Evolutionary conservation across 2,797 vertebrate genomes (phyloP).

Genomic region (Rallus crepitans): DNA sequence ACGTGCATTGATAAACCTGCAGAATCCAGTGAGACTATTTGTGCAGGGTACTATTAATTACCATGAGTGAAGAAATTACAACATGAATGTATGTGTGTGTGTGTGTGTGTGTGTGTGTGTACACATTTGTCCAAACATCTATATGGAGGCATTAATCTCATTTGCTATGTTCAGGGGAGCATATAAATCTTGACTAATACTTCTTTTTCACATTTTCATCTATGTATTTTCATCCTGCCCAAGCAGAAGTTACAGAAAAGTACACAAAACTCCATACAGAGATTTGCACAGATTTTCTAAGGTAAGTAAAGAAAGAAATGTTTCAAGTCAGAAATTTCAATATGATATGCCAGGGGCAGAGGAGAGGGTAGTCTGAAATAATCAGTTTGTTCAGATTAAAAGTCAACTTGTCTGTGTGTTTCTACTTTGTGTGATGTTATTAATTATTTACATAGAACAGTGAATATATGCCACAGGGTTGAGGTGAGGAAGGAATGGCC

Average conservation of each 20-base stretch:
- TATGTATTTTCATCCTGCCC: neutral
- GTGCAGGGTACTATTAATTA: conserved; percentile 2
- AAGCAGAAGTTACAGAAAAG: neutral
- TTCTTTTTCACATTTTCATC: neutral
- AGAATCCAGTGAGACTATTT: conserved; percentile 23
- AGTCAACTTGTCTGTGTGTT: neutral
- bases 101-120: no score
- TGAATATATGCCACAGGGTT: neutral
- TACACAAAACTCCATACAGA: neutral
- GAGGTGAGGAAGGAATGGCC: neutral
- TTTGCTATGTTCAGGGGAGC: neutral
- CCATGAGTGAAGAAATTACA: neutral
- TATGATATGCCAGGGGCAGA: no score
- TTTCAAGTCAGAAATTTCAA: neutral
- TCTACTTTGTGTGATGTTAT: neutral
- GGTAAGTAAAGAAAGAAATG: neutral
- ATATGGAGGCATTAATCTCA: neutral
- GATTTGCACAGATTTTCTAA: neutral
- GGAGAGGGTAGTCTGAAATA: neutral
- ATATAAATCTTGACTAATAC: neutral
- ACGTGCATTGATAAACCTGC: conserved; percentile 10
- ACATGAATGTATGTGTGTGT: neutral
- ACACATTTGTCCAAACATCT: neutral
- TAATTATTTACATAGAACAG: neutral
- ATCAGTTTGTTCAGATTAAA: neutral